A percentile compares a stretch with the other conserved stretches of the same genome.
These are phyloP conservation scores for Stegophylla sp. DNA, from an alignment of 2,888 invertebrate genomes.

Conservation along the genomic window DNA sequence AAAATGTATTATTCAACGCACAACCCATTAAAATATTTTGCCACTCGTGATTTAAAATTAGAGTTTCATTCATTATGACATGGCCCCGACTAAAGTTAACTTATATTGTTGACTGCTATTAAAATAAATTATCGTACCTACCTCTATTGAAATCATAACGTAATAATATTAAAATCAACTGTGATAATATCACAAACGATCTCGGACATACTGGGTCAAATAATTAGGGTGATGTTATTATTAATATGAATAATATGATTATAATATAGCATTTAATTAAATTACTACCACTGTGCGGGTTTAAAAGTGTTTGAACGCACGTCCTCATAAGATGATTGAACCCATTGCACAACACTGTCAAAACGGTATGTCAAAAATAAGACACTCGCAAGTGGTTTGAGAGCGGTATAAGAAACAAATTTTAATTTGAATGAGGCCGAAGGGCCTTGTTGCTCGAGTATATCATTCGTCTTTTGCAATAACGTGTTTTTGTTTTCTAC, in stretches of 20 bases:
- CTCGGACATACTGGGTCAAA: constrained; percentile 42
- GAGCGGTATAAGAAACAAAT: background rate
- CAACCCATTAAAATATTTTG: no score
- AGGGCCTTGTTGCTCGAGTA: constrained; percentile 23
- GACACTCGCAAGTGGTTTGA: background rate
- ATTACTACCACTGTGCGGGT: constrained; percentile 4
- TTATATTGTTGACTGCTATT: no score
- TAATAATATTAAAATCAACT: background rate
- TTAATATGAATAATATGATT: no score
- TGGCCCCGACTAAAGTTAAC: no score
- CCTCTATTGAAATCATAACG: background rate
- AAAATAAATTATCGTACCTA: no score
- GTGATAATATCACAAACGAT: background rate
- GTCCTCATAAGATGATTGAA: background rate
- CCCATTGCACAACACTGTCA: background rate
- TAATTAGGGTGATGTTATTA: background rate
- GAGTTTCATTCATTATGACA: no score
- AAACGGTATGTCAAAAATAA: constrained; percentile 24
- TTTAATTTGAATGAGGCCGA: constrained; percentile 13
- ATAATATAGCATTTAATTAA: constrained; percentile 16
- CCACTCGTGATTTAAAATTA: no score
- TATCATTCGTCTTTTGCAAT: constrained; percentile 38
- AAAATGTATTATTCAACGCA: no score
- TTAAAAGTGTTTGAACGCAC: background rate
- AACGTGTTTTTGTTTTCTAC: constrained; percentile 20